Evolutionary conservation across 2,113 vertebrate species (phyloP).

Genomic region (Otolemur garnettii): DNA sequence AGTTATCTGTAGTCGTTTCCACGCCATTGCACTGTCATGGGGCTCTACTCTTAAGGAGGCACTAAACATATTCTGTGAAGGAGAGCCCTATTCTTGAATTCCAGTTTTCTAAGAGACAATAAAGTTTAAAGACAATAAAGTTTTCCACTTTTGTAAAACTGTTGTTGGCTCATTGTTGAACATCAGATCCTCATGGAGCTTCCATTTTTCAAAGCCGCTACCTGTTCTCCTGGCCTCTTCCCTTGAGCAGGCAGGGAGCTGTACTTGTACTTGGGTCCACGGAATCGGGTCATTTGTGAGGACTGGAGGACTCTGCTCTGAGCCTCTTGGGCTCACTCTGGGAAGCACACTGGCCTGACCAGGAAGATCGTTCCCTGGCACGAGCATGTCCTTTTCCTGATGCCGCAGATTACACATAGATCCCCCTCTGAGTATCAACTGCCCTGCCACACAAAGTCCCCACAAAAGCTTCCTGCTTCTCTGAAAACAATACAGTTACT

Average conservation of each 20-base stretch:
- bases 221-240: neutral
- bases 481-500: slow-evolving; percentile 58
- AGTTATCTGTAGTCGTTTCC: neutral
- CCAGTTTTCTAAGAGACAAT: neutral
- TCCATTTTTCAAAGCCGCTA: neutral
- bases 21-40: rapidly evolving
- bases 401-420: neutral
- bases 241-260: neutral
- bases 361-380: neutral
- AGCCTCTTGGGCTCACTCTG: neutral
- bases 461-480: neutral
- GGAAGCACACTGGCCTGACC: neutral
- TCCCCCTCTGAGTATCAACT: neutral
- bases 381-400: slow-evolving; percentile 43
- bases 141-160: neutral
- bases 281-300: neutral
- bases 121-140: no score
- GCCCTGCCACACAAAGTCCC: neutral
- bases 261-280: neutral
- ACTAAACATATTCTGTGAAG: neutral
- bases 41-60: neutral
- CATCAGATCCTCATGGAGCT: no score
- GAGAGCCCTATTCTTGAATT: neutral
- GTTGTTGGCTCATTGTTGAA: neutral
- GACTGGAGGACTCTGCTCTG: rapidly evolving